Evolutionary conservation across 2,797 vertebrate genomes (phyloP).

Genomic region (Sorex maritimensis): DNA sequence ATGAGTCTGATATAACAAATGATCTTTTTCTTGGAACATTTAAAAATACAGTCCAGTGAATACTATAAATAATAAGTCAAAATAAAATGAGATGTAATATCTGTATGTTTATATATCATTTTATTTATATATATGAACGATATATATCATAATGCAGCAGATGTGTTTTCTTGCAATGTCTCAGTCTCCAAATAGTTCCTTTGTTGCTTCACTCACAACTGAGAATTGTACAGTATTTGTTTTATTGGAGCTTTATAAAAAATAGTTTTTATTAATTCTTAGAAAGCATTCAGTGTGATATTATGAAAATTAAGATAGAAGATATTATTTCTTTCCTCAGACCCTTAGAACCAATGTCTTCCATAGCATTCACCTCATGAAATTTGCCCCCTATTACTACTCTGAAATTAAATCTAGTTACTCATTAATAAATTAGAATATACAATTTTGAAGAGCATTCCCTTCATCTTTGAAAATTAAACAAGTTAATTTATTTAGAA

Average conservation of each 20-base stretch:
- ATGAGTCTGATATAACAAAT: background rate
- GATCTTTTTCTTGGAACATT: constrained; percentile 7
- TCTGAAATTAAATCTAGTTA: background rate
- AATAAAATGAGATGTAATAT: background rate
- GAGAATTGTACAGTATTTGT: background rate
- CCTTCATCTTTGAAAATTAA: background rate
- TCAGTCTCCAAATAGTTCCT: background rate
- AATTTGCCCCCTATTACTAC: background rate
- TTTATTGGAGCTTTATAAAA: background rate
- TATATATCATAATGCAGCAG: background rate
- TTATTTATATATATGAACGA: background rate
- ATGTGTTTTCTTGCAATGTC: fast-evolving
- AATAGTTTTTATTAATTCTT: background rate
- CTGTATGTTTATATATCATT: background rate
- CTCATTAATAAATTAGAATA: background rate
- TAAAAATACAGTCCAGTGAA: background rate
- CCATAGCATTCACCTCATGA: background rate
- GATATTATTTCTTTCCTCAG: background rate
- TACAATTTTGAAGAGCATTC: background rate
- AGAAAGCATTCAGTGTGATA: background rate
- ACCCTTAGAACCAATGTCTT: background rate
- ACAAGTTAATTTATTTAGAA: background rate
- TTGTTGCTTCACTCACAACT: background rate
- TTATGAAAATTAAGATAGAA: background rate
- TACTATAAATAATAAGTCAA: background rate